Conservation (phyloP, 1,140 invertebrate genomes). For the Dinoponera quadriceps region DNA sequence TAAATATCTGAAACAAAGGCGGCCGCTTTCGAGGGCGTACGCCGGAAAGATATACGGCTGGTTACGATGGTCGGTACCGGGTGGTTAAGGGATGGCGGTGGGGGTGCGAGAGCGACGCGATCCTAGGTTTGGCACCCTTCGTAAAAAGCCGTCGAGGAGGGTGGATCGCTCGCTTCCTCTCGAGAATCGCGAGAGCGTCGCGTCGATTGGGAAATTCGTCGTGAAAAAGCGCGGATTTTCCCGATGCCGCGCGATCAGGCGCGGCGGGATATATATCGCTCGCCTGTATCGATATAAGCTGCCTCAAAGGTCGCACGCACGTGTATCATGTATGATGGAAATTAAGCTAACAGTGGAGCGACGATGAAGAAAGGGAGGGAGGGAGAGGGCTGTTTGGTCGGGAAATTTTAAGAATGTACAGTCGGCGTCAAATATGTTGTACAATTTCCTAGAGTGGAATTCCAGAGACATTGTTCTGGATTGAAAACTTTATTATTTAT, state of each 20-base stretch:
- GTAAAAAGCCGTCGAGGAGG: slow-evolving; percentile 58
- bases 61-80: slow-evolving; percentile 74
- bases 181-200: slow-evolving; percentile 31
- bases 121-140: slow-evolving; percentile 43
- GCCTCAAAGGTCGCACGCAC: slow-evolving; percentile 38
- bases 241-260: too few relatives aligned
- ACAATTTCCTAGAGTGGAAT: too few relatives aligned
- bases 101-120: slow-evolving; percentile 50
- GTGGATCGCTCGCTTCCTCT: slow-evolving; percentile 20
- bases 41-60: slow-evolving; percentile 83
- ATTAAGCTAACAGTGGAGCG: too few relatives aligned
- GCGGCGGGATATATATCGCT: slow-evolving; percentile 35
- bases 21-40: slow-evolving; percentile 85
- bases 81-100: slow-evolving; percentile 64
- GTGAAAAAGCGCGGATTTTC: slow-evolving; percentile 51
- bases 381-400: too few relatives aligned
- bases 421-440: too few relatives aligned
- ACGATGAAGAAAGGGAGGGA: too few relatives aligned
- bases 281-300: slow-evolving; percentile 4
- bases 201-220: slow-evolving; percentile 32
- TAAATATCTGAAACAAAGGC: slow-evolving; percentile 86
- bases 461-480: too few relatives aligned
- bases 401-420: too few relatives aligned
- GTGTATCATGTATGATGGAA: too few relatives aligned
- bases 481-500: too few relatives aligned